These are phyloP conservation scores for Macropodus opercularis DNA, from an alignment of 2,797 vertebrate species.

Conservation along the genomic window DNA sequence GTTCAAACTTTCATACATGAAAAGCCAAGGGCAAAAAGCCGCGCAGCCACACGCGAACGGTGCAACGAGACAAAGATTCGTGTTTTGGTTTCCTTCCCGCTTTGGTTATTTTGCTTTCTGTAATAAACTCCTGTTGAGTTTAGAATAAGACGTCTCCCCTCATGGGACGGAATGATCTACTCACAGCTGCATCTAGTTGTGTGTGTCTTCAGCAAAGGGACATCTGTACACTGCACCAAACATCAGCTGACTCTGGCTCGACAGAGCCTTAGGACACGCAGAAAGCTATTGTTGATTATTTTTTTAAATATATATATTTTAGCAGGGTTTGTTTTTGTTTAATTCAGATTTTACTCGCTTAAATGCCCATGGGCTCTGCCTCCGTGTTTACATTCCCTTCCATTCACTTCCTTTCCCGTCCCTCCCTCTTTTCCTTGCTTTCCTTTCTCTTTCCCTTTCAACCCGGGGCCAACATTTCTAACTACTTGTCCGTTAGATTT, in stretches of 20 bases:
- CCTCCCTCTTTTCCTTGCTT: slow-evolving; percentile 3
- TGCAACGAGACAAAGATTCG: neutral
- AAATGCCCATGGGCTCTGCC: slow-evolving; percentile 37
- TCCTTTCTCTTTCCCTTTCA: neutral
- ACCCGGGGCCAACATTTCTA: slow-evolving; percentile 29
- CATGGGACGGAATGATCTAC: slow-evolving; percentile 25
- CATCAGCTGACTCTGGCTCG: slow-evolving; percentile 55
- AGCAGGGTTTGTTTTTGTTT: slow-evolving; percentile 26
- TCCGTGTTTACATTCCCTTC: slow-evolving; percentile 10
- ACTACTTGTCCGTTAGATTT: slow-evolving; percentile 25
- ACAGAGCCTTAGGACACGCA: slow-evolving; percentile 47
- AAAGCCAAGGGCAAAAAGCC: neutral
- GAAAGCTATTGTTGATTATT: slow-evolving; percentile 27
- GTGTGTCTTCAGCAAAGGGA: slow-evolving; percentile 45
- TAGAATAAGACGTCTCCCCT: slow-evolving; percentile 34
- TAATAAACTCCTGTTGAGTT: slow-evolving; percentile 4
- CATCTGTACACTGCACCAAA: slow-evolving; percentile 56
- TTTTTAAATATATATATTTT: too few species aligned
- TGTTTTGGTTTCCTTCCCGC: neutral
- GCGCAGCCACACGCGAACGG: neutral
- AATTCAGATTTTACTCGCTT: slow-evolving; percentile 53
- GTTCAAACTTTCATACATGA: slow-evolving; percentile 14
- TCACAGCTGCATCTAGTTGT: slow-evolving; percentile 54
- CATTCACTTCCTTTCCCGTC: neutral
- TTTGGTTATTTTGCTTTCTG: neutral